Percentiles rank a stretch among this genome's conserved stretches.
phyloP scores from a whole-genome alignment of 2,888 invertebrate species.

The Hololepta plana region DNA sequence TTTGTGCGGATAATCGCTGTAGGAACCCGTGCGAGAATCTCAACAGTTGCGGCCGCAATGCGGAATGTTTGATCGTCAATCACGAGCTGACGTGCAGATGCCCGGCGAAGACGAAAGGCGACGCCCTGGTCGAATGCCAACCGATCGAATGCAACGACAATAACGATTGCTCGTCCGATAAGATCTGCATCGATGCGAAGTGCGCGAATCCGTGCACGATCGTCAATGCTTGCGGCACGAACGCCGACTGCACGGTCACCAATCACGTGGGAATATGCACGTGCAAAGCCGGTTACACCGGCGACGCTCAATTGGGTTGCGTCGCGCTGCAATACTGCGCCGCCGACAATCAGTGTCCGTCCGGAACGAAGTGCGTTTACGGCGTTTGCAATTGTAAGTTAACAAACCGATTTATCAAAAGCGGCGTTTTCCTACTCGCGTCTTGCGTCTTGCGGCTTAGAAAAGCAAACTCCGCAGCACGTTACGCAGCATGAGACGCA shows the following conservation, averaged over 20 bases:
- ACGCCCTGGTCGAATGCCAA: conserved; percentile 52
- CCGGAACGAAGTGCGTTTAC: conserved; percentile 67
- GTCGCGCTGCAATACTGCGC: conserved; percentile 68
- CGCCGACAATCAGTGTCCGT: conserved; percentile 61
- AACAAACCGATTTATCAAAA: conserved; percentile 10
- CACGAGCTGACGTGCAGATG: conserved; percentile 62
- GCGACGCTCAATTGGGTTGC: conserved; percentile 74
- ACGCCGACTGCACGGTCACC: conserved; percentile 54
- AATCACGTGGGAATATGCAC: conserved; percentile 69
- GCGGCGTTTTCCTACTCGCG: too few species aligned
- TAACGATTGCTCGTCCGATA: conserved; percentile 49
- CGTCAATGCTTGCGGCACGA: conserved; percentile 66
- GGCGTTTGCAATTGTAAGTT: conserved; percentile 58
- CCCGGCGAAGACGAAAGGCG: conserved; percentile 54
- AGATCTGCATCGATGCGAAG: conserved; percentile 60
- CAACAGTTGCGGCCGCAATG: conserved; percentile 53
- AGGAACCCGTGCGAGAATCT: conserved; percentile 55
- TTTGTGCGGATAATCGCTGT: conserved; percentile 58
- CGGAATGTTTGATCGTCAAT: conserved; percentile 49
- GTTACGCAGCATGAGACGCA: conserved; percentile 39
- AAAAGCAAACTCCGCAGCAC: too few species aligned
- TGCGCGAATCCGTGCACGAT: conserved; percentile 69
- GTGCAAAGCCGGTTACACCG: conserved; percentile 71
- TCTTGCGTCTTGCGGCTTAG: too few species aligned
- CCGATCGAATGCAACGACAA: conserved; percentile 63